phyloP scores from a whole-genome alignment of 2,888 invertebrate genomes.

The Polyommatus iphigenia region DNA sequence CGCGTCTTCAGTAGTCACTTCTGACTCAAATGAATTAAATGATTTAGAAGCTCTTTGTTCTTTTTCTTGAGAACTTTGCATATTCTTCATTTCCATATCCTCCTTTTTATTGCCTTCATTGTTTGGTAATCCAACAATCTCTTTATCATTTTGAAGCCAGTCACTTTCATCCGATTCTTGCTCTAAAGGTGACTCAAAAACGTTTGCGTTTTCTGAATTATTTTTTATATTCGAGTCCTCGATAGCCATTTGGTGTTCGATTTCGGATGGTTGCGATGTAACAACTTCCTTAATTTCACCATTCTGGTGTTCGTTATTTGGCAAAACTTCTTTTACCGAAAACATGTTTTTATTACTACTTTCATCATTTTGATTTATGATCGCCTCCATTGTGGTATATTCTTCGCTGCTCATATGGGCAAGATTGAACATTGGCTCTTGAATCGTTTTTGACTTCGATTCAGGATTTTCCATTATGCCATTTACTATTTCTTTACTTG shows the following conservation, averaged over 20 bases:
- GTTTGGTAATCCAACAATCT: constrained; percentile 31
- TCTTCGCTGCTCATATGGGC: constrained; percentile 20
- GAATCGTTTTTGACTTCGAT: constrained; percentile 26
- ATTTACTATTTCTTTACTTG: background rate
- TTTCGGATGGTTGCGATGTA: constrained; percentile 51
- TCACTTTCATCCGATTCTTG: constrained; percentile 52
- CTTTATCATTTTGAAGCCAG: constrained; percentile 54
- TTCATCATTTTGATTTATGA: constrained; percentile 37
- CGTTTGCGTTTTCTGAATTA: constrained; percentile 47
- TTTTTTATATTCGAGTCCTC: constrained; percentile 57
- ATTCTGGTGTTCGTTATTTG: constrained; percentile 33
- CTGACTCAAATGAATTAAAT: constrained; percentile 48
- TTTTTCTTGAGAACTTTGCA: constrained; percentile 45
- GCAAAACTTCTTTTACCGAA: constrained; percentile 23
- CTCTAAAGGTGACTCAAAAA: constrained; percentile 28
- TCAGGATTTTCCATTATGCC: constrained; percentile 36
- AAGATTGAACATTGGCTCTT: constrained; percentile 9
- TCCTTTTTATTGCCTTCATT: constrained; percentile 29
- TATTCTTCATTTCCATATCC: constrained; percentile 38
- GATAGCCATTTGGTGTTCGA: constrained; percentile 53
- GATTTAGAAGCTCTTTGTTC: constrained; percentile 58
- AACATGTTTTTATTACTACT: background rate
- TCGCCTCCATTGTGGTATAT: background rate
- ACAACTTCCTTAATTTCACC: constrained; percentile 40
- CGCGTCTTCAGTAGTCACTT: constrained; percentile 45